Base-by-base conservation (phyloP, 2,113 vertebrate species). In the Podarcis raffonei region DNA sequence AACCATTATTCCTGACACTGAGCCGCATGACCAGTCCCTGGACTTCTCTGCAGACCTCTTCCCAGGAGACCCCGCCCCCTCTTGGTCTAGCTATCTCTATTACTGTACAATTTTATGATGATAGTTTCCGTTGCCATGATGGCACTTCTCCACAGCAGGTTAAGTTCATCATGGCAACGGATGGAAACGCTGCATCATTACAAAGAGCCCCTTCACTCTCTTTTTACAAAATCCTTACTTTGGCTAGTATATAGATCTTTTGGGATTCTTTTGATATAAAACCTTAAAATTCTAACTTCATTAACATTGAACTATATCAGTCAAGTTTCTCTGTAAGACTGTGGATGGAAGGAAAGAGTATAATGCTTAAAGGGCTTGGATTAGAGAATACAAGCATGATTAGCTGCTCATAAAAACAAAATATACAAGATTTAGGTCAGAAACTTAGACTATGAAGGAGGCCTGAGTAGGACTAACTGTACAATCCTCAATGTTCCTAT, bases 51-150 rank as follows among this genome's bases (percentile, higher is more conserved):
- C 98, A 97, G 98, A 99, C 98, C 98, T 99, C 98, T 99, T 99
- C 97, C 98, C 98, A 93, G 99, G 98, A 98, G 99, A 99, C 97
- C 98, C 98, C 91, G 95, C 98, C 98, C 98, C 99, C 97, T 98
- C 99, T 93, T 99, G 99, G 99, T 99, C 99, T 99, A 99, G 99
- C 97, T 99, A 99, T 99, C 98, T 99, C 96, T 99, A 99, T 98
- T 99, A 99, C 97, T 99, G 99, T 99, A 99, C 99, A 97, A 99
- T 99, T 99, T 99, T 99, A 99, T 99, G 99, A 99, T 99, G 98
- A 98, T 99, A 98, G 98, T 99, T 99, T 99, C 99, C 98, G 98
- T 99, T 99, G 98, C 98, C 97, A 95, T 97, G 98, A 92, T 96
- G 97, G 94, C 85, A 86, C 95, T 96, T 94, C 78, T n/a, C 94